phyloP scores from a whole-genome alignment of 53 echinoderm and acorn worm genomes.

The Echinometra lucunter region DNA sequence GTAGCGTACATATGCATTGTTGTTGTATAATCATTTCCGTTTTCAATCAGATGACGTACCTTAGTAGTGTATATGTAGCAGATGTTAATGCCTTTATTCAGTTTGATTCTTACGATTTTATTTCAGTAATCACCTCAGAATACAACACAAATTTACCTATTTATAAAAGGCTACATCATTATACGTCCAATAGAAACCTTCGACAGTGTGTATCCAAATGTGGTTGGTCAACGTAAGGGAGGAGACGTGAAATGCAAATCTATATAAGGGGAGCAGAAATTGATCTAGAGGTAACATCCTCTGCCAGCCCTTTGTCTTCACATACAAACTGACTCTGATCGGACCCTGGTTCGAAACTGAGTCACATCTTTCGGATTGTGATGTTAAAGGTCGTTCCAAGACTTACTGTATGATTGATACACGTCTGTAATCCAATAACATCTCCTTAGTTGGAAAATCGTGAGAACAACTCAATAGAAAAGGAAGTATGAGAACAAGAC shows the following conservation, averaged over 20 bases:
- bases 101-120: background rate
- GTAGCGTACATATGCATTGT: constrained; percentile 24
- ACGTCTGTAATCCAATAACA: too few relatives aligned
- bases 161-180: background rate
- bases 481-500: background rate
- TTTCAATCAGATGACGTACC: constrained; percentile 8
- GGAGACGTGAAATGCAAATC: background rate
- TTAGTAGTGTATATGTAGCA: background rate
- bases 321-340: too few relatives aligned
- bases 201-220: background rate
- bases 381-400: too few relatives aligned
- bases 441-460: too few relatives aligned
- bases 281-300: too few relatives aligned
- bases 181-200: background rate
- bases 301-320: too few relatives aligned
- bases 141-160: background rate
- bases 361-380: too few relatives aligned
- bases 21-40: constrained; percentile 39
- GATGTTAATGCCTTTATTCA: constrained; percentile 15
- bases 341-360: too few relatives aligned
- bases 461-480: background rate
- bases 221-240: background rate
- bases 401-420: too few relatives aligned
- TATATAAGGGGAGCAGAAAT: background rate
- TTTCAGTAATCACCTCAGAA: background rate